Base-by-base conservation (phyloP, 1,140 invertebrate species). In the Ceratoteleas bidentatus region DNA sequence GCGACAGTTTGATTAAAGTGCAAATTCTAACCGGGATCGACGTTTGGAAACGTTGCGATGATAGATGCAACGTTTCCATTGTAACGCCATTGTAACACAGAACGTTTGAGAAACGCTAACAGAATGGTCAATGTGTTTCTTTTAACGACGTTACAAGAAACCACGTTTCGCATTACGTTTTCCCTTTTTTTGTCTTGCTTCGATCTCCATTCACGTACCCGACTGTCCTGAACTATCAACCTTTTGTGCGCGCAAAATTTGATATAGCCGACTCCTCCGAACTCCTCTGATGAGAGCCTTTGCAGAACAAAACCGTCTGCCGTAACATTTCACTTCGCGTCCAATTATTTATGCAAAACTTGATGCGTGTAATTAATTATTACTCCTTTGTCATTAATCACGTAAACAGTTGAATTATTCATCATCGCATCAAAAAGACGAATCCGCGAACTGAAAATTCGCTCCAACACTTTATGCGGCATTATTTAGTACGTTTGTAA, bases 41-140 rank as follows among this genome's bases (percentile, higher is more conserved):
- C 53, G 53, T 54, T 54, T 54, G 11, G 13, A 54, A 54, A 36
- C 53, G 53, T 54, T 54, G 32, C 50, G 32, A 53, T 8, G 50
- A 33, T 33, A 16, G 50, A 33, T 54, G 32, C 9, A 36, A 54
- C 33, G 32, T n/a, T n/a, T n/a, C 7, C 14, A 36, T 36, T 54
- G 11, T 32, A 34, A 54, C 33, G 32, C 7, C 14, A 36, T 36
- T 54, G 11, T 32, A 34, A 54, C 34, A 36, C 14, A 36, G 13
- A 38, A 56, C 53, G 34, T 56, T 56, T 38, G 13, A 34, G 32
- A 33, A 56, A 36, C 53, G 33, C 34, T 54, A 6, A 13, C 32
- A 54, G 52, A 54, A 54, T 54, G 11, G 32, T 54, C 52, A 11
- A 34, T 34, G 52, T 33, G 32, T 54, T 13, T 38, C 13, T 10